Conservation (phyloP, 2,888 invertebrate species). For the Flabesymbios commensalis region DNA sequence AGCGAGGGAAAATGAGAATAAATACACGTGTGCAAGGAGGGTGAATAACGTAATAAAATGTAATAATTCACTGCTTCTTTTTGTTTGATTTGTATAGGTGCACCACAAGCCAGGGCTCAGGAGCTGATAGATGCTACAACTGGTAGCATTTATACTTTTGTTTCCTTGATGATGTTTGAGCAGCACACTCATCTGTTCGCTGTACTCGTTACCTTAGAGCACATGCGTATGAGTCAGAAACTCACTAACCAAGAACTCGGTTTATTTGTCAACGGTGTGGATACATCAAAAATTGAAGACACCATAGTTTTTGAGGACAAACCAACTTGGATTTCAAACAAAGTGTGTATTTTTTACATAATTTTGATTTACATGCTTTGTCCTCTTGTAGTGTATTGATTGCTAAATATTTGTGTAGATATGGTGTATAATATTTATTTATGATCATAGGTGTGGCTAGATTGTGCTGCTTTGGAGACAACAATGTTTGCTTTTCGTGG, state of each 20-base stretch:
- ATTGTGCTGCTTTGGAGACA: constrained; percentile 51
- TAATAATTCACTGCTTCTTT: no score
- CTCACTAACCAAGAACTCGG: constrained; percentile 51
- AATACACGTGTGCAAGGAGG: no score
- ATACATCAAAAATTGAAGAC: constrained; percentile 46
- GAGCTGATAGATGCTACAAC: constrained; percentile 54
- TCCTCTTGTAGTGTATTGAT: neutral
- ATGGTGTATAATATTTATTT: no score
- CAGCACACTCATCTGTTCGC: constrained; percentile 49
- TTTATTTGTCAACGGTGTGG: constrained; percentile 56
- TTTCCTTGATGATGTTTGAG: constrained; percentile 56
- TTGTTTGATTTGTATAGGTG: no score
- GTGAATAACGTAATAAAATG: no score
- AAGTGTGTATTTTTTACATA: constrained; percentile 33
- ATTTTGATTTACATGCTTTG: neutral
- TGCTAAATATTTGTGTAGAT: no score
- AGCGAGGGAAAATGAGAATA: no score
- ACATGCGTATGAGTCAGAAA: constrained; percentile 44
- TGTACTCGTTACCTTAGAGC: constrained; percentile 53
- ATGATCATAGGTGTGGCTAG: constrained; percentile 47
- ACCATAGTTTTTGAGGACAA: constrained; percentile 44
- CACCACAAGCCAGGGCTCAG: constrained; percentile 50
- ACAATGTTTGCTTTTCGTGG: constrained; percentile 49
- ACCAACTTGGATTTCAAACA: constrained; percentile 50
- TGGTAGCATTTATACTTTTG: constrained; percentile 44